phyloP scores from a whole-genome alignment of 2,888 invertebrate genomes.

The Zele albiditarsus region DNA sequence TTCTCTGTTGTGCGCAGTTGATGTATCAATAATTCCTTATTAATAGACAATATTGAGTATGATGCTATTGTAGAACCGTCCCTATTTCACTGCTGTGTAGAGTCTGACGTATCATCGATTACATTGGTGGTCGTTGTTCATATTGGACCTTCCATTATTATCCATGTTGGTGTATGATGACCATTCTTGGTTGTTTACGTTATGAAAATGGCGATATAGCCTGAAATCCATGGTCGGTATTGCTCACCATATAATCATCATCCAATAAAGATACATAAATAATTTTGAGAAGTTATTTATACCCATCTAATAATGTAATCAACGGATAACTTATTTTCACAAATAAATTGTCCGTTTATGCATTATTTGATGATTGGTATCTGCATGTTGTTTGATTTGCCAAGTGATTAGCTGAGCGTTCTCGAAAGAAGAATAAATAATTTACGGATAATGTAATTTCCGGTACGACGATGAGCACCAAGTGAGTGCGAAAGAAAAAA shows the following conservation, averaged over 20 bases:
- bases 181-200: background rate
- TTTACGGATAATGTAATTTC: conserved; percentile 30
- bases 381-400: background rate
- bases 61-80: background rate
- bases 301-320: too few species aligned
- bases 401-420: background rate
- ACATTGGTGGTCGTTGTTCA: background rate
- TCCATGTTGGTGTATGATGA: background rate
- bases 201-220: background rate
- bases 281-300: background rate
- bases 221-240: background rate
- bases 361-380: too few species aligned
- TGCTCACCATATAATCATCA: background rate
- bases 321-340: too few species aligned
- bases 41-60: background rate
- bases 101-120: background rate
- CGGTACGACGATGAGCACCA: background rate
- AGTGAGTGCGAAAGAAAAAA: background rate
- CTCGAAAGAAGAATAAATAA: background rate
- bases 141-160: background rate
- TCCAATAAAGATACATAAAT: background rate
- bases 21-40: conserved; percentile 1
- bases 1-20: background rate
- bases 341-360: too few species aligned
- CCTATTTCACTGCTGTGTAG: background rate